Conservation (phyloP, 2,888 invertebrate species). For the Empis stercorea region DNA sequence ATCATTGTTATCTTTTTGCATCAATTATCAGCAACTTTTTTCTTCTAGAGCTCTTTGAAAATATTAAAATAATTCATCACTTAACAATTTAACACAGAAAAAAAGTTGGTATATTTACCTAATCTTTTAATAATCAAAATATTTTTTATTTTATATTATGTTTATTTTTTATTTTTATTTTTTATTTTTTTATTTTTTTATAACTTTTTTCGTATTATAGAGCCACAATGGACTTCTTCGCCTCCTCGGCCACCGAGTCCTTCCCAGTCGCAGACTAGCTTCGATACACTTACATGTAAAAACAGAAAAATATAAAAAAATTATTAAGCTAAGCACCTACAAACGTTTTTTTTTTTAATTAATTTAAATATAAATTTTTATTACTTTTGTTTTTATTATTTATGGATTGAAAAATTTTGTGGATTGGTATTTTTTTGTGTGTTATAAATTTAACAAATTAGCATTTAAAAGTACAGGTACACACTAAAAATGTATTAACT, state of each 20-base stretch:
- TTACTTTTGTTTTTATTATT: slow-evolving; percentile 4
- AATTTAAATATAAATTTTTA: too few species aligned
- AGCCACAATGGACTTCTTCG: slow-evolving; percentile 40
- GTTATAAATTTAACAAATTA: not conserved
- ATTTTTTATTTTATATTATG: too few species aligned
- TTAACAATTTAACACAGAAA: too few species aligned
- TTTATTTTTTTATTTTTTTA: slow-evolving; percentile 22
- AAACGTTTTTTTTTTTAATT: slow-evolving; percentile 10
- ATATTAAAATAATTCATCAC: too few species aligned
- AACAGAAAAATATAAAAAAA: slow-evolving; percentile 14
- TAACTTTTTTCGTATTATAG: slow-evolving; percentile 35
- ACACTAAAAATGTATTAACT: too few species aligned
- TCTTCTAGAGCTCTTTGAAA: too few species aligned
- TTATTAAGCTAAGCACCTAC: not conserved
- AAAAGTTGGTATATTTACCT: too few species aligned
- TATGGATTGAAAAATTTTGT: slow-evolving; percentile 13
- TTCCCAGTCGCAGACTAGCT: slow-evolving; percentile 40
- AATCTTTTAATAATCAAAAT: too few species aligned
- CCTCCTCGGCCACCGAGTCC: slow-evolving; percentile 40
- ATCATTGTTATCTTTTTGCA: too few species aligned
- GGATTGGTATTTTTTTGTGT: not conserved
- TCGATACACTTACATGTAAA: slow-evolving; percentile 41
- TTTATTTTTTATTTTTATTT: slow-evolving; percentile 15
- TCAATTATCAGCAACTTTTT: too few species aligned
- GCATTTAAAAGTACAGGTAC: not conserved